These are phyloP conservation scores for Drosophila setifemur DNA, from an alignment of 1,140 invertebrate species.

Conservation along the genomic window DNA sequence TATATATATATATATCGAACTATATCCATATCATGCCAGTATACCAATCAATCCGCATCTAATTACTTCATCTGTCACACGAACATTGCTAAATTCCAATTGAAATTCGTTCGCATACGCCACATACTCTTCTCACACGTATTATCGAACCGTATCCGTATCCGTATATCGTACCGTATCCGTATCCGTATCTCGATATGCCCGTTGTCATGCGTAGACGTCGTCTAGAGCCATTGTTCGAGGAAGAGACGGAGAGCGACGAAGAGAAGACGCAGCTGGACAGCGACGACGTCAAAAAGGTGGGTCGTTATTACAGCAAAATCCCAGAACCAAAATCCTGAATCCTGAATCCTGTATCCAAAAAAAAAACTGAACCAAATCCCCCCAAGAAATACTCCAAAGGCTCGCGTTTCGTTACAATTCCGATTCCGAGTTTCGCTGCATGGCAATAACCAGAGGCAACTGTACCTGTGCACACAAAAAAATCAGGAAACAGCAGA, in stretches of 20 bases:
- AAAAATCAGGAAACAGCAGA: not conserved
- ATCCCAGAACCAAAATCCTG: conserved; percentile 3
- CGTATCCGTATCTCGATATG: conserved; percentile 38
- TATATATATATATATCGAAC: conserved; percentile 17
- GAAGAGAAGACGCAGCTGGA: conserved; percentile 82
- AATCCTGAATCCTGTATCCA: too few relatives aligned
- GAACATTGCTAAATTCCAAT: conserved; percentile 56
- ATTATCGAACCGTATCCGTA: conserved; percentile 57
- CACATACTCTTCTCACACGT: conserved; percentile 54
- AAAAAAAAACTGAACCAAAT: too few relatives aligned
- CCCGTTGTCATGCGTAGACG: conserved; percentile 82
- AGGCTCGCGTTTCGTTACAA: conserved; percentile 9
- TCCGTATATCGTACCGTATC: conserved; percentile 49
- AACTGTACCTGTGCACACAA: conserved; percentile 25
- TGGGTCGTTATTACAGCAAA: conserved; percentile 81
- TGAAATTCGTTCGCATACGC: conserved; percentile 61
- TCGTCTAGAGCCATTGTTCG: conserved; percentile 87
- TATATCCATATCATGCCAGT: too few relatives aligned
- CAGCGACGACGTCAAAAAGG: conserved; percentile 82
- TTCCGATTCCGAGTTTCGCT: conserved; percentile 15
- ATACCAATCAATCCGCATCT: conserved; percentile 16
- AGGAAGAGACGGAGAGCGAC: conserved; percentile 85
- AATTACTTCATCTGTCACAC: conserved; percentile 31
- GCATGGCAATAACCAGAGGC: conserved; percentile 24
- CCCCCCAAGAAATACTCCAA: not conserved